These are phyloP conservation scores for Euspilapteryx auroguttella DNA, from an alignment of 2,888 invertebrate genomes.

Conservation along the genomic window DNA sequence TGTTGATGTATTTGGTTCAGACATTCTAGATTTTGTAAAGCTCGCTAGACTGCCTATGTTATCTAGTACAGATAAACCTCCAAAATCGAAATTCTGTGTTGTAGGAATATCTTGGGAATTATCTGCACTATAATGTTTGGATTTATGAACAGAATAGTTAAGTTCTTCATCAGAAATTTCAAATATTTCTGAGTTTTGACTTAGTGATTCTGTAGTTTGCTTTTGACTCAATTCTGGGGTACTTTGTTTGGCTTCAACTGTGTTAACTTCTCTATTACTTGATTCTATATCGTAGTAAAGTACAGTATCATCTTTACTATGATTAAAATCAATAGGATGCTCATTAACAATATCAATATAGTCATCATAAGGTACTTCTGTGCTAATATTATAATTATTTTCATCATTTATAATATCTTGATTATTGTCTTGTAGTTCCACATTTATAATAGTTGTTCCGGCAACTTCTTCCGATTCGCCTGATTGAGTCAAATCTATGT, in stretches of 20 bases:
- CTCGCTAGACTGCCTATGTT: no score
- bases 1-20: no score
- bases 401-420: background rate
- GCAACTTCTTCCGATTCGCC: constrained; percentile 5
- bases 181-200: constrained; percentile 27
- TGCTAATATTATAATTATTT: background rate
- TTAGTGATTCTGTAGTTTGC: no score
- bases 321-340: no score
- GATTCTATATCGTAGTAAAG: no score
- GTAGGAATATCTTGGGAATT: constrained; percentile 9
- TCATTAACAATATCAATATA: constrained; percentile 1
- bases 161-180: constrained; percentile 63
- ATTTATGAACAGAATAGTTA: constrained; percentile 60
- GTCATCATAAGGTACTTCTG: background rate
- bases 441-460: no score
- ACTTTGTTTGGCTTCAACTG: background rate
- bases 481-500: constrained; percentile 33
- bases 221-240: background rate
- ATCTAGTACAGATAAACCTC: constrained; percentile 20
- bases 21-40: no score
- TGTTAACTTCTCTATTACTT: no score
- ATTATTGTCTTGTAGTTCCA: background rate
- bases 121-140: constrained; percentile 13
- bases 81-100: constrained; percentile 21
- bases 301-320: no score